Percentiles rank a stretch among this genome's conserved stretches.
These are phyloP conservation scores for Indicator indicator DNA, from an alignment of 2,113 vertebrate genomes.

Conservation along the genomic window DNA sequence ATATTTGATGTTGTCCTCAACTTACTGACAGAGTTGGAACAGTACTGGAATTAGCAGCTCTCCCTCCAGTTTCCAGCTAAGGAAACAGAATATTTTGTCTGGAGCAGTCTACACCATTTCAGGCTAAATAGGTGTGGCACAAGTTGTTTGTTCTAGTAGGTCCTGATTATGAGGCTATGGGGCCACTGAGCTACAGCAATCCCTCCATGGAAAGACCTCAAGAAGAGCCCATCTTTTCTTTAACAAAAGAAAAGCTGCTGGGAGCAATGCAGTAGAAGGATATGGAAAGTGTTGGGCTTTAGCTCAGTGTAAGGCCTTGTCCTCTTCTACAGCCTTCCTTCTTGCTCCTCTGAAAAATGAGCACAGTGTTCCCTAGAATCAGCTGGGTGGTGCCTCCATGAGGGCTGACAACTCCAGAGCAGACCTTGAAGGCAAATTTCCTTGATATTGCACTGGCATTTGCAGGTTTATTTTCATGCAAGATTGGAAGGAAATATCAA, in stretches of 20 bases:
- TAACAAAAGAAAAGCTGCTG: neutral
- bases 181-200: neutral
- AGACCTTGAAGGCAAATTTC: neutral
- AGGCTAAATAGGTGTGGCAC: neutral
- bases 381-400: neutral
- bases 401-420: neutral
- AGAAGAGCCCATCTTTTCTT: neutral
- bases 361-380: neutral
- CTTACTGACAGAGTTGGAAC: neutral
- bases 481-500: neutral
- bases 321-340: neutral
- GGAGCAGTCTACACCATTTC: neutral
- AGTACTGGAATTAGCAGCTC: neutral
- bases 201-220: neutral
- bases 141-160: neutral
- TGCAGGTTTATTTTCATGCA: conserved; percentile 11
- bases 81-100: neutral
- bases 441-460: neutral
- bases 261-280: neutral
- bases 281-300: neutral
- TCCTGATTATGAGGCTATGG: neutral
- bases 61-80: neutral
- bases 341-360: neutral
- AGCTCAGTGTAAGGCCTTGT: neutral
- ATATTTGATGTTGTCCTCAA: neutral